Conservation (phyloP, 1,140 invertebrate genomes). For the Nasonia longicornis region DNA sequence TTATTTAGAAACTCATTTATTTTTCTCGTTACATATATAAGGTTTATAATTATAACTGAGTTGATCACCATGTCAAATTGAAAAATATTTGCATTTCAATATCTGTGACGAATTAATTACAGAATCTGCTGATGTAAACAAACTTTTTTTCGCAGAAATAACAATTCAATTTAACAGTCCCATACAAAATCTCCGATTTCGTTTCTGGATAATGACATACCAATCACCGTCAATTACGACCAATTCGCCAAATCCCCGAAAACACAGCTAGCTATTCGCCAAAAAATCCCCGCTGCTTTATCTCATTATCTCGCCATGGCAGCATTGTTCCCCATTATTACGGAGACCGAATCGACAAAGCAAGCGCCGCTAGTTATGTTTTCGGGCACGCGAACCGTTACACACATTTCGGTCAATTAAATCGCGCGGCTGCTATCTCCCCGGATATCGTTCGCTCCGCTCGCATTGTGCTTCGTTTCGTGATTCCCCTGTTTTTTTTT, state of each 20-base stretch:
- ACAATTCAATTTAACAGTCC: too few relatives aligned
- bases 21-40: too few relatives aligned
- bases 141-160: background rate
- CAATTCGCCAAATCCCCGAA: constrained; percentile 26
- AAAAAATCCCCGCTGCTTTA: constrained; percentile 40
- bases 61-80: too few relatives aligned
- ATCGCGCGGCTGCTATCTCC: constrained; percentile 33
- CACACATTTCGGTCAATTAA: constrained; percentile 45
- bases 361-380: constrained; percentile 30
- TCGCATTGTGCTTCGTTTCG: constrained; percentile 10
- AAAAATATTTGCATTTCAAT: too few relatives aligned
- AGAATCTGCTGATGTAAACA: background rate
- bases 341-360: constrained; percentile 4
- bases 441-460: constrained; percentile 16
- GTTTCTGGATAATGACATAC: constrained; percentile 33
- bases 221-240: constrained; percentile 39
- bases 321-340: constrained; percentile 38
- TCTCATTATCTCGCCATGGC: constrained; percentile 34
- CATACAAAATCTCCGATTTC: constrained; percentile 24
- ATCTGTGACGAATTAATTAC: too few relatives aligned
- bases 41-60: too few relatives aligned
- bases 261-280: background rate
- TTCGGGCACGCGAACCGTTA: constrained; percentile 38
- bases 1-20: background rate
- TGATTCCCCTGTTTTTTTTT: constrained; percentile 12